Evolutionary conservation across 2,888 invertebrate genomes (phyloP), one percentile per base, ranked within the genome.

Genomic region (Augochlorella aurata): DNA sequence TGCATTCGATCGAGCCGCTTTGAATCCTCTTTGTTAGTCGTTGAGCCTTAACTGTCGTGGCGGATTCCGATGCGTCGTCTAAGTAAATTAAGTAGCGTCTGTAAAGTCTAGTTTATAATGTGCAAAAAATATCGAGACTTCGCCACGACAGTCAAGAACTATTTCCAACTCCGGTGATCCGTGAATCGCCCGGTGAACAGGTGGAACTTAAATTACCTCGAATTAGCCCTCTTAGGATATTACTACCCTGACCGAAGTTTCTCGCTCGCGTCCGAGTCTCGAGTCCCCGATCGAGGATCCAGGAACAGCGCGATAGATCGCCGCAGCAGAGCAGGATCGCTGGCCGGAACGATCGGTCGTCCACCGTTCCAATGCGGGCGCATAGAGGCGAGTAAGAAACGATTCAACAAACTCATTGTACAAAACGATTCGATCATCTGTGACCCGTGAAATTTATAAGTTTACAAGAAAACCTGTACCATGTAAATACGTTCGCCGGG

Each of bases 401-500:
- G 14, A 58, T 75, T 72, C 73, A 84, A 63, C 49, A 87, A 84
- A 87, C 86, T 44, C 44, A 89, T 89, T 91, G 90, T 91, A 91
- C 90, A 90, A 89, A 65, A 91, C 85, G 84, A 87, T 77, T 18
- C 71, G 79, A 86, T 85, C 84, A 84, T 77, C 79, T 82, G 80
- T 87, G 81, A 85, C 54, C 50, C 85, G 78, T 78, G 80, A 79
- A 87, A 77, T 66, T 77, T 81, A 66, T 63, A 70, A 77, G 54
- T 52, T 65, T 50, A 12, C 58, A 16, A 8, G 12, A 49, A 72
- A 44, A 66, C 74, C 77, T 84, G 68, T 85, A 76, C 29, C 38
- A 84, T 90, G 89, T 91, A 89, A 74, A 91, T 88, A 91, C 83
- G 89, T 91, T 90, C 88, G 83, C 83, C 88, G 87, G 87, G 88